Conservation (phyloP, 2,113 vertebrate species). For the Platysteira castanea region DNA sequence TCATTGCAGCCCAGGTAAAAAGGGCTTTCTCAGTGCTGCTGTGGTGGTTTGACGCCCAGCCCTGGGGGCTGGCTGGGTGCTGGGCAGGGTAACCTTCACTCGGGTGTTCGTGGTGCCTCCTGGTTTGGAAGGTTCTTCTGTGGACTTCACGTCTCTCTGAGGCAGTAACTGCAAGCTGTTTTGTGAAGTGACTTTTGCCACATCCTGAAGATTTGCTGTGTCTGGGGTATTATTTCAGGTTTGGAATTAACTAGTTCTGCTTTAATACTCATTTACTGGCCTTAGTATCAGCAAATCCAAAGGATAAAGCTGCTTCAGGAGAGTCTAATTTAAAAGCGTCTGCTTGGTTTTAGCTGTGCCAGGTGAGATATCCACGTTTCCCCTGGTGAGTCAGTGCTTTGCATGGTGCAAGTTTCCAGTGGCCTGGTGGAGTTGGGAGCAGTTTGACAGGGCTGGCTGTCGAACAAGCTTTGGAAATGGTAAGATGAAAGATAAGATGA, state of each 20-base stretch:
- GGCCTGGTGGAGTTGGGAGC: background rate
- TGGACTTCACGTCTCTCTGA: background rate
- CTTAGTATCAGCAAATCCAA: background rate
- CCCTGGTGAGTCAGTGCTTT: background rate
- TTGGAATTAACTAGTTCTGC: background rate
- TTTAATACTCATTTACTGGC: background rate
- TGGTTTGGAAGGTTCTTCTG: background rate
- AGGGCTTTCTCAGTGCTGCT: background rate
- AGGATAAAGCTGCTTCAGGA: background rate
- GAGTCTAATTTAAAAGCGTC: background rate
- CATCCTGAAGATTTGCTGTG: background rate
- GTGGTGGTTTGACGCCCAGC: background rate
- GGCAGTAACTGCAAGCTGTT: background rate
- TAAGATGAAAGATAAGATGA: background rate
- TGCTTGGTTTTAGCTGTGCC: background rate
- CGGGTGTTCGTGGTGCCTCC: rapidly evolving
- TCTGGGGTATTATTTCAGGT: background rate
- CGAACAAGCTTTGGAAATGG: background rate
- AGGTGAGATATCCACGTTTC: background rate
- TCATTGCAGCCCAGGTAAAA: background rate
- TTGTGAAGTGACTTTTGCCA: background rate
- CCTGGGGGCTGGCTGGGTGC: background rate
- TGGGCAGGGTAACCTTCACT: background rate
- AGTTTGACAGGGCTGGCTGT: background rate
- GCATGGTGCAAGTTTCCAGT: background rate